Evolutionary conservation across 2,888 invertebrate genomes (phyloP).

Genomic region (Smittia sp.): DNA sequence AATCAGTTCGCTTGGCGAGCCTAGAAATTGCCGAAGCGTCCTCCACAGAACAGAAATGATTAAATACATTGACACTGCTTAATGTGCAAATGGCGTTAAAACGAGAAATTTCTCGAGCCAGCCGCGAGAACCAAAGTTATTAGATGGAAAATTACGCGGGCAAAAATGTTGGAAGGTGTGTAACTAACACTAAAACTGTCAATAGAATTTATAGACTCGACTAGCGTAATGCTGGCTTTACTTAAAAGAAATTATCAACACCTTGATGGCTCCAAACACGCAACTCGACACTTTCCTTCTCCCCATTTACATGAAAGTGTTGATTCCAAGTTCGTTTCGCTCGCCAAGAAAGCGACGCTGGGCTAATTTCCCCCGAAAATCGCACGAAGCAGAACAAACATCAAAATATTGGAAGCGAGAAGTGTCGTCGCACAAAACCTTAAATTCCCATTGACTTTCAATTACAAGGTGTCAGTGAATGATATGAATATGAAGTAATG

Average conservation of each 20-base stretch:
- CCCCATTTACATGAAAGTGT: neutral
- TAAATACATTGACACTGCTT: conserved; percentile 32
- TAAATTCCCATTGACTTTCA: too few species aligned
- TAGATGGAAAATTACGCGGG: neutral
- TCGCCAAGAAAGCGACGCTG: too few species aligned
- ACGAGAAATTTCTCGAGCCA: conserved; percentile 10
- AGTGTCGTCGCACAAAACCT: too few species aligned
- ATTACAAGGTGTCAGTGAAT: too few species aligned
- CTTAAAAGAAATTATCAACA: conserved; percentile 30
- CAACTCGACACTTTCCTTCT: neutral
- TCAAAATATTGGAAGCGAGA: too few species aligned
- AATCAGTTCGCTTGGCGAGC: too few species aligned
- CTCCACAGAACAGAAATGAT: neutral
- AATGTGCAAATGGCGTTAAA: conserved; percentile 36
- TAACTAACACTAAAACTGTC: conserved; percentile 36
- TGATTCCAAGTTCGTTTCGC: neutral
- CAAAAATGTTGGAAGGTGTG: conserved; percentile 28
- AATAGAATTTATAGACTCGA: conserved; percentile 33
- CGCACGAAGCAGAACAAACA: too few species aligned
- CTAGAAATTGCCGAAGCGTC: neutral
- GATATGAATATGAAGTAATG: too few species aligned
- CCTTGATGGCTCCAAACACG: conserved; percentile 34
- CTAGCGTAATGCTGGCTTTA: conserved; percentile 13
- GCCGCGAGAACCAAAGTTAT: neutral
- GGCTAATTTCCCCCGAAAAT: too few species aligned